Conservation (phyloP, 2,888 invertebrate species). For the Tanypteryx hageni region DNA sequence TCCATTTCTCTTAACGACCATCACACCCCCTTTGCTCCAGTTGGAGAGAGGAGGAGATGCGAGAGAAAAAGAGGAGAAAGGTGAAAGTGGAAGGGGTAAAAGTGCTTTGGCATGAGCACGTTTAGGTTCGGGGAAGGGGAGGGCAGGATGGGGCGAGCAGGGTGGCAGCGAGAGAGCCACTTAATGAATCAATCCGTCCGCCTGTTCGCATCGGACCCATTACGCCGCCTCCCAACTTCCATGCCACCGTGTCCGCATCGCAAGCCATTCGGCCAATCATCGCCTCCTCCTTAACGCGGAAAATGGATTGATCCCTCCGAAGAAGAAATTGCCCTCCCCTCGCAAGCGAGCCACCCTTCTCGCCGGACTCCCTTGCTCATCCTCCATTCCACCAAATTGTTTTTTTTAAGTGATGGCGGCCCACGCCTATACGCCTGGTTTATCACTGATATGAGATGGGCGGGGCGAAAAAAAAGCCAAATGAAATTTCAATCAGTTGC, state of each 20-base stretch:
- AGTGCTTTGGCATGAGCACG: neutral
- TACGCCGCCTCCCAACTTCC: constrained; percentile 16
- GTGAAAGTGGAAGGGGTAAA: neutral
- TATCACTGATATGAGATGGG: neutral
- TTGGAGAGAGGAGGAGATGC: neutral
- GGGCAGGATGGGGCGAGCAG: neutral
- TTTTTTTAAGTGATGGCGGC: constrained; percentile 10
- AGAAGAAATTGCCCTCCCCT: constrained; percentile 42
- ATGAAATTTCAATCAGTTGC: constrained; percentile 10
- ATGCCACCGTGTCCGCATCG: constrained; percentile 31
- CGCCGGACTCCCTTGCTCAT: neutral
- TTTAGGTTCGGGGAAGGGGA: neutral
- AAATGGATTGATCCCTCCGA: constrained; percentile 29
- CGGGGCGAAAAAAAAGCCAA: neutral
- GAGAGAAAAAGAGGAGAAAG: neutral
- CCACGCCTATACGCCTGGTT: constrained; percentile 4
- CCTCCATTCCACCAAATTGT: neutral
- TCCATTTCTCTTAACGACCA: neutral
- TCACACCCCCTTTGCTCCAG: neutral
- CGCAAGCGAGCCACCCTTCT: neutral
- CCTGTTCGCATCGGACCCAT: neutral
- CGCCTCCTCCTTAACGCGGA: constrained; percentile 15
- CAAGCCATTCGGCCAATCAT: constrained; percentile 50
- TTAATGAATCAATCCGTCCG: constrained; percentile 18
- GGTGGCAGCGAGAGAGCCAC: neutral